Evolutionary conservation across 2,797 vertebrate species (phyloP), one percentile per base, ranked within the genome.

Genomic region (Sus cebifrons): DNA sequence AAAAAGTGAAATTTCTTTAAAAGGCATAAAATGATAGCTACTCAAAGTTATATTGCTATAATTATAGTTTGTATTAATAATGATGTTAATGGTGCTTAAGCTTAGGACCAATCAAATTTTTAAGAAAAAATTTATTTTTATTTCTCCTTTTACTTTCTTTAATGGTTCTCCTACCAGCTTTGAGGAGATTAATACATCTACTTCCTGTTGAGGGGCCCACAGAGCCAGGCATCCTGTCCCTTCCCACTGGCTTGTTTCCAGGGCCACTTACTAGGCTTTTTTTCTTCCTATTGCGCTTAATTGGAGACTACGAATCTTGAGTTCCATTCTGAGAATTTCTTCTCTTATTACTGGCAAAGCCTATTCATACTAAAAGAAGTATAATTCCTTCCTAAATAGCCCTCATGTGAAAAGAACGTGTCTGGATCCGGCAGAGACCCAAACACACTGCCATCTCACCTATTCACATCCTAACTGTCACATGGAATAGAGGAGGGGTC

Each of bases 21-120:
- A 84, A 79, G 81, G 52, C 27, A 86, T 32, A 81, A 92, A 60
- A 77, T 73, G 21, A 40, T 60, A 40, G 13, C 29, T 91, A 60
- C 52, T 85, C 20, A 52, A 71, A 54, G 5, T 67, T 75, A 44
- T 15, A 58, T 73, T 68, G 62, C 60, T 77, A 62, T 77, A 54
- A 25, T 90, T 87, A 65, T 73, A 86, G 5, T 75, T 70, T n/a
- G n/a, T 86, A n/a, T 73, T n/a, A 65, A 56, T 75, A 90, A 36
- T 81, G 86, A 70, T 29, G 29, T 18, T 56, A 85, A 82, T 89
- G 29, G 15, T 21, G 15, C 36, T 94, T 64, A 65, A 13, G 27
- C 16, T 79, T 54, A 44, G 60, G 65, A 49, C 2, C 32, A 49
- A 64, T 49, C 21, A 95, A 75, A 77, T 81, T 36, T 65, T 8